Conservation (phyloP, 2,797 vertebrate species). For the Petrocephalus schoutedeni region DNA sequence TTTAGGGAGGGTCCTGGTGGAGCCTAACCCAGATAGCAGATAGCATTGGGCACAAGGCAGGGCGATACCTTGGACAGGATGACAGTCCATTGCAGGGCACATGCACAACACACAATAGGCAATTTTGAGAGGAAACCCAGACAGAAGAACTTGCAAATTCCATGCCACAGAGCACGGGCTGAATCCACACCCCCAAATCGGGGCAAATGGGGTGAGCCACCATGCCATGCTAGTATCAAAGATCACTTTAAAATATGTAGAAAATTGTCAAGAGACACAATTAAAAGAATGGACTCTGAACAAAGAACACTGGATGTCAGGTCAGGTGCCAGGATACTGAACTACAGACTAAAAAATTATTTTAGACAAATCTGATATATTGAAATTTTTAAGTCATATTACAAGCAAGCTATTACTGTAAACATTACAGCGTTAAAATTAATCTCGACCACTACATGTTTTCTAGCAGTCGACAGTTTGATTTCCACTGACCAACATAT, state of each 20-base stretch:
- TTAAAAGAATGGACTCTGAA: neutral
- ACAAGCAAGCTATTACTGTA: neutral
- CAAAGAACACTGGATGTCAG: neutral
- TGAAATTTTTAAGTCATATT: neutral
- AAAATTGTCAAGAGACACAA: neutral
- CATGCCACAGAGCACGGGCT: neutral
- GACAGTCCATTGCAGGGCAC: neutral
- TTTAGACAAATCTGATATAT: neutral
- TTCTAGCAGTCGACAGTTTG: neutral
- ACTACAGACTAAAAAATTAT: neutral
- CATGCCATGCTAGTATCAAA: neutral
- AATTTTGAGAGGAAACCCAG: neutral
- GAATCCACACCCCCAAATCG: neutral
- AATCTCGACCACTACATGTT: neutral
- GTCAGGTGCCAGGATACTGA: neutral
- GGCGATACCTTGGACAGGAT: neutral
- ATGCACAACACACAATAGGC: neutral
- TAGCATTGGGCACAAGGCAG: neutral
- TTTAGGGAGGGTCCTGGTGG: neutral
- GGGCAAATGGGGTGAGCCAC: neutral
- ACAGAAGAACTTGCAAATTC: neutral
- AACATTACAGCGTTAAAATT: neutral
- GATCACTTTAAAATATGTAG: neutral
- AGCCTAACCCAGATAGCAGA: neutral
- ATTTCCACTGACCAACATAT: neutral